A percentile compares a stretch with the other conserved stretches of the same genome.
These are phyloP conservation scores for Parazoanthus swiftii DNA, from an alignment of 92 coral and sea anemone genomes.

Conservation along the genomic window DNA sequence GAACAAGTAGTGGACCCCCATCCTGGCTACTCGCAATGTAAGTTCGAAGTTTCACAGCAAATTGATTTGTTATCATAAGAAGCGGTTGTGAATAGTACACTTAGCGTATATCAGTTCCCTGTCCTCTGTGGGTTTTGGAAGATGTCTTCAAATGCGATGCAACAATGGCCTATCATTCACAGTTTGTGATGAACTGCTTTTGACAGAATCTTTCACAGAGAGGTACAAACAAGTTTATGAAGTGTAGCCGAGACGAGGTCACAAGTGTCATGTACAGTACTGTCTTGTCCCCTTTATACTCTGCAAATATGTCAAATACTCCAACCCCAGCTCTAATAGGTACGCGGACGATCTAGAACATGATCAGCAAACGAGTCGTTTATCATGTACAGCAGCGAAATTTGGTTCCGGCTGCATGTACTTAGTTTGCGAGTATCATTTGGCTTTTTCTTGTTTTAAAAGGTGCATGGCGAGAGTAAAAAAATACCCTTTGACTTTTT, in stretches of 20 bases:
- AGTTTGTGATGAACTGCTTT: slow-evolving; percentile 52
- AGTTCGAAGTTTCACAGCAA: slow-evolving; percentile 67
- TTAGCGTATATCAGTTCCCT: slow-evolving; percentile 44
- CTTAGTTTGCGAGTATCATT: not conserved
- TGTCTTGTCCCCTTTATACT: not conserved
- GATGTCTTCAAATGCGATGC: slow-evolving; percentile 33
- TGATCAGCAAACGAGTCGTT: not conserved
- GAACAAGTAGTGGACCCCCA: slow-evolving; percentile 88
- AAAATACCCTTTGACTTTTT: not conserved
- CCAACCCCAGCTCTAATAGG: not conserved
- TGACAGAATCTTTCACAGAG: slow-evolving; percentile 44
- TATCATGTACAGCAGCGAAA: not conserved
- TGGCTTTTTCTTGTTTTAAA: too few relatives aligned
- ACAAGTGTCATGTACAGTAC: slow-evolving; percentile 28
- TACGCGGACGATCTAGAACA: not conserved
- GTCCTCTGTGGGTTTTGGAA: slow-evolving; percentile 51
- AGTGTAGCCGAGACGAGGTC: slow-evolving; percentile 28
- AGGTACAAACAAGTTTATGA: slow-evolving; percentile 49
- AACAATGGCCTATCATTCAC: slow-evolving; percentile 51
- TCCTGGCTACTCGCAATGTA: slow-evolving; percentile 92
- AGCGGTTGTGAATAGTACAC: slow-evolving; percentile 63
- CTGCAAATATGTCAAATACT: slow-evolving; percentile 18
- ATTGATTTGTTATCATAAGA: slow-evolving; percentile 66
- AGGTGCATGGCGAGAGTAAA: not conserved
- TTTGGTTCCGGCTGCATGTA: not conserved